Percentiles rank a stretch among this genome's conserved stretches.
These are phyloP conservation scores for Saxidomus purpurata DNA, from an alignment of 1,140 invertebrate genomes.

Conservation along the genomic window DNA sequence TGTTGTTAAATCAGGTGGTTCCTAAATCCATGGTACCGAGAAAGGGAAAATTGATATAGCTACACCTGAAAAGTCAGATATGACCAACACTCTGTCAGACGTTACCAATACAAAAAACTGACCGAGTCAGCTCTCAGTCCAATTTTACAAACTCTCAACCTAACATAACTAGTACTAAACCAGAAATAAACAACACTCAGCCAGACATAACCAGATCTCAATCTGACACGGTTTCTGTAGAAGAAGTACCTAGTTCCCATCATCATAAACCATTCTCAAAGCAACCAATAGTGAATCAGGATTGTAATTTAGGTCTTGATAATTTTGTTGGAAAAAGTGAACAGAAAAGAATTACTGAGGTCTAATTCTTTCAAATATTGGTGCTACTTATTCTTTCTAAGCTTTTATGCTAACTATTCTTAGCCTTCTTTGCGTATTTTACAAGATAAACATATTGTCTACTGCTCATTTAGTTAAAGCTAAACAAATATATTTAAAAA, in stretches of 20 bases:
- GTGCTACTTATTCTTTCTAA: no score
- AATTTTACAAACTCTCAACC: not conserved
- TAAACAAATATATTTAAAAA: no score
- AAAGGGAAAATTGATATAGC: not conserved
- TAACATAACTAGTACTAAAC: not conserved
- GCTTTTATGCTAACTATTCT: no score
- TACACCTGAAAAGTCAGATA: no score
- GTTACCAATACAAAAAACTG: no score
- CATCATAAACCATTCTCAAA: not conserved
- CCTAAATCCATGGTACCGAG: not conserved
- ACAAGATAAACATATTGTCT: no score
- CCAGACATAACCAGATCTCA: not conserved
- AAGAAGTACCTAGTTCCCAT: not conserved
- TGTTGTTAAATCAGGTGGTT: not conserved
- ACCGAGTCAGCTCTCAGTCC: not conserved
- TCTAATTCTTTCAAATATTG: no score
- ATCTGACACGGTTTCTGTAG: not conserved
- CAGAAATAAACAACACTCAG: not conserved
- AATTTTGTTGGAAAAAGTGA: not conserved
- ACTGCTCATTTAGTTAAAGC: no score
- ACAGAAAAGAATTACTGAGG: slow-evolving; percentile 2
- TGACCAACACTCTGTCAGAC: not conserved
- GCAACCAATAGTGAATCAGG: not conserved
- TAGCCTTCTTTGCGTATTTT: no score
- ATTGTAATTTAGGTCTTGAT: not conserved